These are phyloP conservation scores for Brienomyrus brachyistius DNA, from an alignment of 2,113 vertebrate species.

Conservation along the genomic window DNA sequence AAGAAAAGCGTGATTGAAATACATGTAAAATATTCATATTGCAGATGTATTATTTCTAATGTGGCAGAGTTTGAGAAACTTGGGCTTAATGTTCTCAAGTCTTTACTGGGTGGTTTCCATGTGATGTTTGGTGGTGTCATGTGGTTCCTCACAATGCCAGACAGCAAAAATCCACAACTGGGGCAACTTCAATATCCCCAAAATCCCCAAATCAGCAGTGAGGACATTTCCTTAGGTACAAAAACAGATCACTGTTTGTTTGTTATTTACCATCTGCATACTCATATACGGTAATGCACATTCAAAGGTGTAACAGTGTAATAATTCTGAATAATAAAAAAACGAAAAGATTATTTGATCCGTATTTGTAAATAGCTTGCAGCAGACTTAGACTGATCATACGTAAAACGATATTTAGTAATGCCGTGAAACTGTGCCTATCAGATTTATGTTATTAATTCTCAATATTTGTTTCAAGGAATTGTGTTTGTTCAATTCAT, in stretches of 20 bases:
- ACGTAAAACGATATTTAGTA: neutral
- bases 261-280: neutral
- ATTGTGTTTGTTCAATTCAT: neutral
- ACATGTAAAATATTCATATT: neutral
- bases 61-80: neutral
- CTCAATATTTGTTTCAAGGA: neutral
- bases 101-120: neutral
- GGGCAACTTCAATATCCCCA: neutral
- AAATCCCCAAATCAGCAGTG: neutral
- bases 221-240: neutral
- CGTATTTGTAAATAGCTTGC: neutral
- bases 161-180: neutral
- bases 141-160: constrained; percentile 21
- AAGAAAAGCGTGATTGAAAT: neutral
- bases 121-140: constrained; percentile 26
- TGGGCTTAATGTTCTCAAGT: neutral
- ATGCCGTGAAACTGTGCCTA: neutral
- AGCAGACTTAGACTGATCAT: neutral
- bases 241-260: neutral
- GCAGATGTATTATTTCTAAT: neutral
- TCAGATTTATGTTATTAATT: neutral
- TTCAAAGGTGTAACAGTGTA: neutral
- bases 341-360: neutral
- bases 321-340: neutral
- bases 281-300: neutral